Percentiles rank a stretch among this genome's conserved stretches.
Conservation (phyloP, 2,113 vertebrate species). For the Nansenia antarctica region DNA sequence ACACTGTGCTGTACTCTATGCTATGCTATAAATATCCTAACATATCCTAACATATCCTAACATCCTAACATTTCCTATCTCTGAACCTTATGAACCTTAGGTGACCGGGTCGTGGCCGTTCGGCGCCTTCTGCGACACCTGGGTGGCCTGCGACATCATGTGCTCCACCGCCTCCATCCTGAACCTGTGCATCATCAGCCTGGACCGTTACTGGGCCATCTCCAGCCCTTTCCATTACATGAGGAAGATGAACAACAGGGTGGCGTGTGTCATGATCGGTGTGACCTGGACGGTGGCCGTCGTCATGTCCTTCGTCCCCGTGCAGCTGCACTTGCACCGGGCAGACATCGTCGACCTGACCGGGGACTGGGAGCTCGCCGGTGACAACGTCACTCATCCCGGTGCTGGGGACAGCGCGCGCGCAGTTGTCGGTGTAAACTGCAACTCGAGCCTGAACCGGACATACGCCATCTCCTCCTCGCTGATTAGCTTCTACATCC, state of each 20-base stretch:
- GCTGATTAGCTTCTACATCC: conserved; percentile 37
- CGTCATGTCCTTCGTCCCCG: conserved; percentile 30
- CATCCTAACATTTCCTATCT: too few species aligned
- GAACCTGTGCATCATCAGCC: conserved; percentile 31
- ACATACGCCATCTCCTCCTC: conserved; percentile 31
- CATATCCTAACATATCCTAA: too few species aligned
- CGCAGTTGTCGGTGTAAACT: not conserved
- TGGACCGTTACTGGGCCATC: conserved; percentile 38
- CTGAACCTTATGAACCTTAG: too few species aligned
- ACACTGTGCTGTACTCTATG: too few species aligned
- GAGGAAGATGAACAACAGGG: conserved; percentile 29
- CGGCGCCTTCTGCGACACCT: conserved; percentile 28
- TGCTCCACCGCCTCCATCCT: conserved; percentile 35
- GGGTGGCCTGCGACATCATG: conserved; percentile 39
- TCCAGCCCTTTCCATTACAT: conserved; percentile 30
- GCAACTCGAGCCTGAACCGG: conserved; percentile 25
- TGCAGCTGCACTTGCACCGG: conserved; percentile 30
- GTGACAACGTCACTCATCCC: not conserved
- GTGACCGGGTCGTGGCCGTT: conserved; percentile 27
- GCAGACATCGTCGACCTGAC: not conserved
- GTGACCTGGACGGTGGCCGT: conserved; percentile 25
- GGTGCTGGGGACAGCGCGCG: not conserved
- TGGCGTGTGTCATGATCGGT: conserved; percentile 29
- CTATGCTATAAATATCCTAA: too few species aligned
- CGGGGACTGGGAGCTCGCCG: not conserved